Base-by-base conservation (phyloP, 1,140 invertebrate genomes). In the Solenopsis invicta region DNA sequence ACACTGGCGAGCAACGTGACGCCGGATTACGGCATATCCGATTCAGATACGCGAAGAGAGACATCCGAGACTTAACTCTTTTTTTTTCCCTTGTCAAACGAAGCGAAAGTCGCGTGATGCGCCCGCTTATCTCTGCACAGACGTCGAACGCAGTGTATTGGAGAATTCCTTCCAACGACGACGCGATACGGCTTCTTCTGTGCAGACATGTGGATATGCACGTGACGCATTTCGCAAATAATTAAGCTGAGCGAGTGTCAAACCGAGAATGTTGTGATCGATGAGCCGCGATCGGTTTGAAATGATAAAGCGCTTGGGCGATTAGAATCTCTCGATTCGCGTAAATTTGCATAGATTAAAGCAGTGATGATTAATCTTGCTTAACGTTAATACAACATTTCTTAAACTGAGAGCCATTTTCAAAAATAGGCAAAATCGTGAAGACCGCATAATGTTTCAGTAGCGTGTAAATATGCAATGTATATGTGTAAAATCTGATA, bases 51-150 rank as follows among this genome's bases (percentile, higher is more conserved):
- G 41, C 9, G 18, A 56, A 41, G 4, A 41, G 41, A 4, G 41
- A 41, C 8, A 62, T 50, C 64, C 4, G 64, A 71, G 18, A 0
- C 34, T 10, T 61, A 21, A 56, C 45, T 24, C 21, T 24, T 67
- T 37, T 24, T 69, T 24, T 48, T 48, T 41, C 41, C 41, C 48
- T 13, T 21, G 16, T 64, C 16, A 18, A 45, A 13, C 34, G 4
- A 81, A 59, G n/a, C 50, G 50, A 69, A 69, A 81, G 34, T 64
- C 75, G 41, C 75, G 41, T 69, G 62, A 69, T 45, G n/a, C 24
- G 12, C 2, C 13, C 13, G 34, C 18, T 81, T 54, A 81, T 81
- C 66, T 69, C 21, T 16, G 48, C 34, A 9, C 48, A 24, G n/a
- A 10, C 24, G 45, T 50, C 29, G 34, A 4, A 24, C 5, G 13